Evolutionary conservation across 2,888 invertebrate species (phyloP), one percentile per base, ranked within the genome.

Genomic region (Netelia fuscicornis): DNA sequence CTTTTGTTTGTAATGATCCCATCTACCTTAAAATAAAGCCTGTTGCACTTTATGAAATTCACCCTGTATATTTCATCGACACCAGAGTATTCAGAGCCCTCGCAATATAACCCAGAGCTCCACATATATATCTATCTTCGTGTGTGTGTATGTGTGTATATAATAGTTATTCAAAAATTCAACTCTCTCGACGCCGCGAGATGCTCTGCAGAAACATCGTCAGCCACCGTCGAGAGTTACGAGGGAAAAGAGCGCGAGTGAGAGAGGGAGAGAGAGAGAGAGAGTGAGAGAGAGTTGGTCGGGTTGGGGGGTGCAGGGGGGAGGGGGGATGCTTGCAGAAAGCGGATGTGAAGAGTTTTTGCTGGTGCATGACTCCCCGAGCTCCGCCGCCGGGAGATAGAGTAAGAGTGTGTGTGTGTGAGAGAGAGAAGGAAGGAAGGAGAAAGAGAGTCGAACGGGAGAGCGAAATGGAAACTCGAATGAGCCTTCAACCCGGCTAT

Each of bases 261-360:
- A n/a, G n/a, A n/a, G n/a, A n/a, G n/a, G n/a, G n/a, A n/a, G 2
- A 23, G 42, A 20, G 20, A n/a, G 9, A 44, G 42, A 25, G 60
- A 37, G 62, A 25, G 72, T 67, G 52, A 25, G 44, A 48, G 44
- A 17, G 67, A 30, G 20, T 1, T 1, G 20, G 20, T 20, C 20
- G 20, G 20, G 20, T 20, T 20, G 20, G 20, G 20, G 20, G 20
- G 20, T 0, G 0, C n/a, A n/a, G 1, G 20, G 20, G 20, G 20
- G 20, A 1, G 1, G 48, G 68, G 54, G 64, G 67, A 70, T 77
- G 84, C 74, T 85, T 76, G 82, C 86, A 80, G 85, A 87, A 86
- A 87, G 86, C 88, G 86, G 86, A 87, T 88, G 86, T 82, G 84
- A 82, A 84, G 84, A 70, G 85, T 84, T 86, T 87, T 83, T 84